Conservation (phyloP, 1,140 invertebrate species). For the Coptotermes formosanus region DNA sequence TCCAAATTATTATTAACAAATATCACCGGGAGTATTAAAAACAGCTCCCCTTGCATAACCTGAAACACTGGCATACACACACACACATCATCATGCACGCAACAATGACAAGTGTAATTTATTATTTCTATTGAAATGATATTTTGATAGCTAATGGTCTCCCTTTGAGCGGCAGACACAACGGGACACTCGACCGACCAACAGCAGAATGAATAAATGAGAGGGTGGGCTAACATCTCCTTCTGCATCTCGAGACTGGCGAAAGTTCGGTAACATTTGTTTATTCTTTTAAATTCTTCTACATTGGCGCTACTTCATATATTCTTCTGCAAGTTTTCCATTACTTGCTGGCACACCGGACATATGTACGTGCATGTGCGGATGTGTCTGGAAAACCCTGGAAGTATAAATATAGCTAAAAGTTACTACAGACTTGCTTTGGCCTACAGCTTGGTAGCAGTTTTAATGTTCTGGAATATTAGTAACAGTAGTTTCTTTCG, state of each 20-base stretch:
- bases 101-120: conserved; percentile 6
- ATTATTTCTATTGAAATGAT: neutral
- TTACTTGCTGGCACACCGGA: neutral
- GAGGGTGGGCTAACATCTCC: neutral
- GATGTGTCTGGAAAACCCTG: conserved; percentile 26
- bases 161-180: neutral
- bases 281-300: conserved; percentile 20
- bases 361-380: too few species aligned
- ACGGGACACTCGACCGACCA: neutral
- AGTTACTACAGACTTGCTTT: conserved; percentile 34
- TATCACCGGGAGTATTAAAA: conserved; percentile 29
- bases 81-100: conserved; percentile 28
- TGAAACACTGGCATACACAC: conserved; percentile 7
- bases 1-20: conserved; percentile 35
- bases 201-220: conserved; percentile 21
- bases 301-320: conserved; percentile 31
- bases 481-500: conserved; percentile 32
- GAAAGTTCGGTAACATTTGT: neutral
- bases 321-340: conserved; percentile 28
- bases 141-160: neutral
- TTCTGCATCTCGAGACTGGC: neutral
- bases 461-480: conserved; percentile 31
- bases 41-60: conserved; percentile 9
- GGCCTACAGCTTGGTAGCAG: conserved; percentile 32
- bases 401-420: conserved; percentile 35